A percentile compares a stretch with the other conserved stretches of the same genome.
phyloP scores from a whole-genome alignment of 2,888 invertebrate species.

The Bembecia ichneumoniformis region DNA sequence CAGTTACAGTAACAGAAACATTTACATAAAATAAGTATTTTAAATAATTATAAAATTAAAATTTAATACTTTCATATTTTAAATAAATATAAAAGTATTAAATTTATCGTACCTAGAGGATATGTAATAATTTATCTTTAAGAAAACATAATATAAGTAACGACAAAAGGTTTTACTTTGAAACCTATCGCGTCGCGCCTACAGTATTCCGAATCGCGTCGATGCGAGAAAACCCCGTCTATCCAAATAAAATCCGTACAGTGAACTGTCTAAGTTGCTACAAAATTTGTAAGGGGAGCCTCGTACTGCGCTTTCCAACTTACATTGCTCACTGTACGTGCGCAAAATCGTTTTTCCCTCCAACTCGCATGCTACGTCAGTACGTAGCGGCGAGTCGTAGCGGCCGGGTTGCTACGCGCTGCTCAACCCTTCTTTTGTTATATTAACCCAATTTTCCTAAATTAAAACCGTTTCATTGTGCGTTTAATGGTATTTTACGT shows the following conservation, averaged over 20 bases:
- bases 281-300: too few species aligned
- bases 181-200: not conserved
- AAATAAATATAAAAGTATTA: too few species aligned
- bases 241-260: not conserved
- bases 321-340: slow-evolving; percentile 18
- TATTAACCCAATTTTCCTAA: slow-evolving; percentile 27
- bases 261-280: not conserved
- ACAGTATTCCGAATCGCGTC: not conserved
- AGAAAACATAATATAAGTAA: too few species aligned
- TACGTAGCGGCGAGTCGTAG: slow-evolving; percentile 34
- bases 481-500: not conserved
- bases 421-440: slow-evolving; percentile 20
- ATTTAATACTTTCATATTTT: too few species aligned
- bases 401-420: slow-evolving; percentile 25
- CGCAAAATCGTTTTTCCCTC: slow-evolving; percentile 36
- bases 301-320: too few species aligned
- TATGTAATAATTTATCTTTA: too few species aligned
- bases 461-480: slow-evolving; percentile 27
- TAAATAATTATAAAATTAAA: too few species aligned
- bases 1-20: too few species aligned
- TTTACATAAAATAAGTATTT: too few species aligned
- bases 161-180: too few species aligned
- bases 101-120: too few species aligned
- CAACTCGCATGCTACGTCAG: slow-evolving; percentile 44
- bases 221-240: not conserved